Base-by-base conservation (phyloP, 2,888 invertebrate species). In the Phengaris alcon region DNA sequence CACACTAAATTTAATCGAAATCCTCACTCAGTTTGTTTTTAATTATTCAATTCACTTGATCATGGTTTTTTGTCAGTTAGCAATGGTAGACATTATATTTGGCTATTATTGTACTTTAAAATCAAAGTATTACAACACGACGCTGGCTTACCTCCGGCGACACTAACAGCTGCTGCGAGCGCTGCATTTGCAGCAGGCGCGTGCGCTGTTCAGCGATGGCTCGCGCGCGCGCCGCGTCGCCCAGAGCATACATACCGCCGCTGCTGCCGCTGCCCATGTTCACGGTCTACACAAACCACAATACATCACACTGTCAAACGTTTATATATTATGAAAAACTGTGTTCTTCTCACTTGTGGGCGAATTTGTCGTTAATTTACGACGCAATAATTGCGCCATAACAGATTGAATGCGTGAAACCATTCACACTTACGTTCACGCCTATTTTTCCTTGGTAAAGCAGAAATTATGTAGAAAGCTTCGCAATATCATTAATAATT, bases 81-180 rank as follows among this genome's bases (percentile, higher is more conserved):
- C 6, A 48, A 48, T 0, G 48, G 4, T 1, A 48, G 7, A 48
- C 6, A 6, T 4, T 48, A 22, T 22, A 22, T 48, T 48, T 48
- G 48, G 48, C 8, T 48, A 1, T 48, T 48, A 48, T 48, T 48
- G 6, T 48, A 48, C 8, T 7, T 48, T 48, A 6, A 48, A 48
- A 48, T 48, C 6, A 48, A 48, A 48, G 6, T 48, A 48, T 48
- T 59, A 59, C 9, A 9, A 4, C 8, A 9, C 52, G 44, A 48
- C 59, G 13, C 64, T 44, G 74, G 13, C 64, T 46, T 75, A 90
- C 93, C 89, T 92, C 93, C 0, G 91, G 90, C 55, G 93, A 96
- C 82, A 97, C 97, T 79, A 97, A 94, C 90, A 97, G 90, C 84
- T 97, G 97, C 85, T 97, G 97, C 85, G 96, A 96, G 83, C 96